These are phyloP conservation scores for Dipodomys spectabilis DNA, from an alignment of 2,113 vertebrate genomes.

Conservation along the genomic window DNA sequence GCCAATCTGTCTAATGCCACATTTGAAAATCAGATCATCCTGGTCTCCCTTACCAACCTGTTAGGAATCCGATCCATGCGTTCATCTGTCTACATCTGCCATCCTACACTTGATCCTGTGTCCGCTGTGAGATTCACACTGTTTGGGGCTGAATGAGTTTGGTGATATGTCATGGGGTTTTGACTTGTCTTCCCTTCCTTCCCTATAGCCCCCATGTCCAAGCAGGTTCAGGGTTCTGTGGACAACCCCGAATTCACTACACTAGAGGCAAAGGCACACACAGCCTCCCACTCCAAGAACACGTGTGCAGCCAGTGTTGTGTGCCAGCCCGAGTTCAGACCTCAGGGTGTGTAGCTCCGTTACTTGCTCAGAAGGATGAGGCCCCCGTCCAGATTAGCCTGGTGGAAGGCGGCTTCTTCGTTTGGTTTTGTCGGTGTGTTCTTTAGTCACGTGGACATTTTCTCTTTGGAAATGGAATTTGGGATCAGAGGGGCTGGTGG, in stretches of 20 bases:
- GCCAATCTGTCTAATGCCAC: conserved; percentile 36
- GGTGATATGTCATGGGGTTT: neutral
- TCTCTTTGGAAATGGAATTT: conserved; percentile 11
- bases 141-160: no score
- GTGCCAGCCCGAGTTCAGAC: neutral
- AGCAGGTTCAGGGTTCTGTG: neutral
- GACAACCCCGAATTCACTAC: neutral
- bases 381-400: neutral
- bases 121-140: neutral
- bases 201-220: neutral
- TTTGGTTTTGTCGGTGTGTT: neutral
- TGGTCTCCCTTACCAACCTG: conserved; percentile 56
- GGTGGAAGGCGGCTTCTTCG: neutral
- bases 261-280: neutral
- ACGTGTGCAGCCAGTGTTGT: neutral
- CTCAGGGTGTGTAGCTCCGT: neutral
- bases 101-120: neutral
- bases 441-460: neutral
- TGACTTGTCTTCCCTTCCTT: neutral
- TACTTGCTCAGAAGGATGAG: conserved; percentile 21
- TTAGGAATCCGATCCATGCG: neutral
- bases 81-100: conserved; percentile 42
- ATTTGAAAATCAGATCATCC: conserved; percentile 25
- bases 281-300: neutral
- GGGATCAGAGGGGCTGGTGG: neutral